Evolutionary conservation across 2,797 vertebrate species (phyloP).

Genomic region (Gymnothorax reevesii): DNA sequence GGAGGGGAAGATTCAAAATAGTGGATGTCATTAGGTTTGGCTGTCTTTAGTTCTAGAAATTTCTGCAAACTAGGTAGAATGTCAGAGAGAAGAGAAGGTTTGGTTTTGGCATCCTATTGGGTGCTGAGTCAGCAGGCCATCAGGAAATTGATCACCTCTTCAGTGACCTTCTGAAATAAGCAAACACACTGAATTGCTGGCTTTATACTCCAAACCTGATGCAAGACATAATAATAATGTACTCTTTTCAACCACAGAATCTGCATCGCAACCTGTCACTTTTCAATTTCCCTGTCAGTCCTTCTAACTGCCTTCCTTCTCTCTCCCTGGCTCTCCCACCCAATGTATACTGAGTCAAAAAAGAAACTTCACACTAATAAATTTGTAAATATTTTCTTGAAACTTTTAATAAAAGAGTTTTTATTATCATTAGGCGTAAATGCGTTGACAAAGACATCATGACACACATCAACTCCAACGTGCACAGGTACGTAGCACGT

Average conservation of each 20-base stretch:
- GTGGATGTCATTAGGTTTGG: not conserved
- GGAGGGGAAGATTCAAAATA: not conserved
- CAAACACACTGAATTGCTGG: not conserved
- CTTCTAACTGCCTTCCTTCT: not conserved
- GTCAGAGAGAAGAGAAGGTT: not conserved
- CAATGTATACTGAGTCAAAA: too few relatives aligned
- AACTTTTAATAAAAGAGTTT: too few relatives aligned
- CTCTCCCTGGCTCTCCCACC: not conserved
- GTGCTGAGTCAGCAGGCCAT: constrained; percentile 25
- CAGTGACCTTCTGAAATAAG: constrained; percentile 28
- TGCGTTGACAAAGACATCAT: too few relatives aligned
- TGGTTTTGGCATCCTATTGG: not conserved
- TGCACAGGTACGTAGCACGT: too few relatives aligned
- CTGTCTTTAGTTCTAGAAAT: not conserved
- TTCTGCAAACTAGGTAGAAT: not conserved
- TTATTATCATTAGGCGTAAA: too few relatives aligned
- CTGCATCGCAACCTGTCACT: not conserved
- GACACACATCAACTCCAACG: too few relatives aligned
- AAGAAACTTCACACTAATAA: too few relatives aligned
- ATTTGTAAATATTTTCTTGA: too few relatives aligned
- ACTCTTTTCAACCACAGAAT: not conserved
- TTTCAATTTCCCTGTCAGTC: not conserved
- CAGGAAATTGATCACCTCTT: constrained; percentile 18
- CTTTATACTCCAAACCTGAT: not conserved
- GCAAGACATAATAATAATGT: not conserved